Base-by-base conservation (phyloP, 2,888 invertebrate species). In the Lydus trimaculatus region DNA sequence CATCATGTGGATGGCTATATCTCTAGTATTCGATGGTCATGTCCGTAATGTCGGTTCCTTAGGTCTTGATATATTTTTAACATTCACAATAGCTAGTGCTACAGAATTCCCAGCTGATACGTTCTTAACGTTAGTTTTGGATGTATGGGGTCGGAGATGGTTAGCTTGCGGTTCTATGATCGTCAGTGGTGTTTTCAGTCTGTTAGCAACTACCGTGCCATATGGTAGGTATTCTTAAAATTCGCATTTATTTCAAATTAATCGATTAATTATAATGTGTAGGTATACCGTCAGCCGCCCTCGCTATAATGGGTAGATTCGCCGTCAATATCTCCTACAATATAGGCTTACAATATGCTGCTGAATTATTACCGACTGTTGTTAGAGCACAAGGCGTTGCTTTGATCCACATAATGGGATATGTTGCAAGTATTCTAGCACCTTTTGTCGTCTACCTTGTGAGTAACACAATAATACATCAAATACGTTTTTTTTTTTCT, bases 291-390 rank as follows among this genome's bases (percentile, higher is more conserved):
- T 91, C 93, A 43, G 94, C 94, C 0, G 87, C 91, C 0, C 84
- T 95, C 63, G 95, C 95, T 8, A 94, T 96, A 71, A 86, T 92
- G 70, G 95, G 95, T 4, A 87, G 96, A 20, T 95, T 96, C 76
- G 92, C 94, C 72, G 93, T 96, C 13, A 96, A 95, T 83, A 94
- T 95, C 63, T 93, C 95, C 0, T 96, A 96, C 85, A 96, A 95
- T 84, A 95, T 96, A 72, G 95, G 95, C 0, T 88, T 96, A 0
- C 96, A 96, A 76, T 96, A 95, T 84, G 95, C 95, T 0, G 95
- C 96, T 0, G 96, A 96, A 82, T 84, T 96, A 15, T 82, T 96
- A 11, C 96, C 96, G 0, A 96, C 96, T 0, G 95, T 95, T 0
- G 94, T 96, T 0, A 84, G 96, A 58, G 95, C 94, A 0, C 95